A percentile compares a stretch with the other conserved stretches of the same genome.
Evolutionary conservation across 2,113 vertebrate genomes (phyloP).

Genomic region (Rutilus rutilus): DNA sequence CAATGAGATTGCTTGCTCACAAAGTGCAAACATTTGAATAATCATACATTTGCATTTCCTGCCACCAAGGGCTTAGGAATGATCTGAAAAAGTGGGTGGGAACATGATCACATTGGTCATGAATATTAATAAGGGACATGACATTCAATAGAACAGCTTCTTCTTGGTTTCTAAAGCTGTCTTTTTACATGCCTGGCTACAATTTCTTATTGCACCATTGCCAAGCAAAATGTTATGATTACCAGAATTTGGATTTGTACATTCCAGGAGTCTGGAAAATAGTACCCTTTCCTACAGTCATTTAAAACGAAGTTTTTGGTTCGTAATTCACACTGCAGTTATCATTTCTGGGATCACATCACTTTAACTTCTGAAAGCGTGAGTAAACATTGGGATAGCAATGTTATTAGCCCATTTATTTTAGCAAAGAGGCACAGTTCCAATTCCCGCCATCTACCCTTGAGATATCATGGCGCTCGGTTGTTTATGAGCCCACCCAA

Average conservation of each 20-base stretch:
- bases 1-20: background rate
- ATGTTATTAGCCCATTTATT: slow-evolving; percentile 69
- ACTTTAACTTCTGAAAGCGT: slow-evolving; percentile 12
- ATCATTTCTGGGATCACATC: slow-evolving; percentile 28
- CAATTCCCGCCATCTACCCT: slow-evolving; percentile 56
- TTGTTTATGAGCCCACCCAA: slow-evolving; percentile 66
- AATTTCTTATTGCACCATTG: background rate
- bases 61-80: background rate
- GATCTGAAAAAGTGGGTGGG: background rate
- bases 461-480: slow-evolving; percentile 60
- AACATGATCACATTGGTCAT: background rate
- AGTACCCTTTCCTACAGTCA: background rate
- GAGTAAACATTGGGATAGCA: slow-evolving; percentile 52
- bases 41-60: background rate
- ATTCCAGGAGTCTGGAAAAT: background rate
- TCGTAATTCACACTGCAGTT: background rate
- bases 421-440: slow-evolving; percentile 58
- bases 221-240: background rate
- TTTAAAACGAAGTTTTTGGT: background rate
- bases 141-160: background rate
- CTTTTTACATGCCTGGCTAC: background rate
- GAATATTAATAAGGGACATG: slow-evolving; percentile 2
- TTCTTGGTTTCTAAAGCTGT: background rate
- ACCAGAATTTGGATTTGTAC: background rate
- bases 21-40: background rate